Evolutionary conservation across 2,113 vertebrate genomes (phyloP).

Genomic region (Cyanistes caeruleus): DNA sequence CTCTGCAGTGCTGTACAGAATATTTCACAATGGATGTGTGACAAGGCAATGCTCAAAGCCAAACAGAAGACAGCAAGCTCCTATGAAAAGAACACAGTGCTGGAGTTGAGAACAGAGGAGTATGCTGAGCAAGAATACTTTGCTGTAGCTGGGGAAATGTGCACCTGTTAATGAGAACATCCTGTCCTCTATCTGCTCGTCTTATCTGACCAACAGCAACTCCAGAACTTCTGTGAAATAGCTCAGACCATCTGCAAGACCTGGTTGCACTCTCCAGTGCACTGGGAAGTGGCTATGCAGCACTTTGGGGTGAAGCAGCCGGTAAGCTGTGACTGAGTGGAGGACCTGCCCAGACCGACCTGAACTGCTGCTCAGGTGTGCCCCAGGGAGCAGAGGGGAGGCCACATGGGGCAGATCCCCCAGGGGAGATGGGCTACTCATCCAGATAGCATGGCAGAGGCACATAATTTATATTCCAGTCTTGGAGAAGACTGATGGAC

Average conservation of each 20-base stretch:
- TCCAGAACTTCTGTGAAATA: neutral
- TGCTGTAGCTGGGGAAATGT: neutral
- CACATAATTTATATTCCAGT: neutral
- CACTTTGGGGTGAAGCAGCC: neutral
- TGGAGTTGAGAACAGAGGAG: neutral
- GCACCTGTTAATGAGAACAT: neutral
- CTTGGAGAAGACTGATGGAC: neutral
- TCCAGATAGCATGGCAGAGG: accelerated
- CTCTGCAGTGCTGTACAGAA: neutral
- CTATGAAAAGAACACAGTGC: neutral
- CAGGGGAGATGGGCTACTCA: accelerated
- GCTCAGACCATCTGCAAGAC: neutral
- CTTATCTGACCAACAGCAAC: neutral
- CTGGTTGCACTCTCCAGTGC: neutral
- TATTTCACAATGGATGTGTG: neutral
- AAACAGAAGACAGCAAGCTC: neutral
- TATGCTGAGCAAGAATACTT: neutral
- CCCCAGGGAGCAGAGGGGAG: neutral
- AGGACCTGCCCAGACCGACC: neutral
- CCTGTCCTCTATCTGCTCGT: neutral
- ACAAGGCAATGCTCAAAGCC: neutral
- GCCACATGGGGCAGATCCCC: neutral
- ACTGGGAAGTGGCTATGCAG: neutral
- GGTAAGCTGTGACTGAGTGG: neutral
- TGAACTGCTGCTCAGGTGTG: neutral